Evolutionary conservation across 2,888 invertebrate genomes (phyloP).

Genomic region (Ophioninae sp.): DNA sequence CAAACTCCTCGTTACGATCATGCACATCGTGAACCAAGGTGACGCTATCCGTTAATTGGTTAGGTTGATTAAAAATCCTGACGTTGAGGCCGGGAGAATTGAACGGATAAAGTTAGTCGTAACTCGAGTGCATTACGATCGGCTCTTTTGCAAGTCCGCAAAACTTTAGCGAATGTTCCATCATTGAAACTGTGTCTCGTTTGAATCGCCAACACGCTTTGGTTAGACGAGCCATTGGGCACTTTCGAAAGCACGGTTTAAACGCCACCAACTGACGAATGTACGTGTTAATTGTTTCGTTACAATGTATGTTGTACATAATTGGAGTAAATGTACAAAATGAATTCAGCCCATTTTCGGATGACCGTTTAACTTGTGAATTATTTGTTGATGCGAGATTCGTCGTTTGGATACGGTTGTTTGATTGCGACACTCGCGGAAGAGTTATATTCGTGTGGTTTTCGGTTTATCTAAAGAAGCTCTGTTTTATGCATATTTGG

Average conservation of each 20-base stretch:
- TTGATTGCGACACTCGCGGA: neutral
- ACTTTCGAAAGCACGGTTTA: neutral
- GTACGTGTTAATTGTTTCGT: neutral
- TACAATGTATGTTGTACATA: neutral
- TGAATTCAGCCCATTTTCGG: neutral
- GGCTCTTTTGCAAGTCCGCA: neutral
- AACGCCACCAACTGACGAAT: too few species aligned
- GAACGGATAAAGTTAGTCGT: conserved; percentile 1
- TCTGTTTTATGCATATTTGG: neutral
- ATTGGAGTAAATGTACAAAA: neutral
- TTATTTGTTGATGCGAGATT: neutral
- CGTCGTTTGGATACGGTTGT: neutral
- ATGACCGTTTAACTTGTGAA: neutral
- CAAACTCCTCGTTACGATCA: conserved; percentile 8
- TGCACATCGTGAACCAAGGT: neutral
- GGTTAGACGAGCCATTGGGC: neutral
- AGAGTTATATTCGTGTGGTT: neutral
- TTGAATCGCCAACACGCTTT: neutral
- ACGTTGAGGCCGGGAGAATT: neutral
- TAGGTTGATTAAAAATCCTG: conserved; percentile 48
- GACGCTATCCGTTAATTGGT: conserved; percentile 51
- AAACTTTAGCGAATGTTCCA: neutral
- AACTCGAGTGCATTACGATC: neutral
- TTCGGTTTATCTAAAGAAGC: neutral
- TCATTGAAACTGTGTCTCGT: neutral